Evolutionary conservation across 1,140 invertebrate species (phyloP).

Genomic region (Leucophenga varia): DNA sequence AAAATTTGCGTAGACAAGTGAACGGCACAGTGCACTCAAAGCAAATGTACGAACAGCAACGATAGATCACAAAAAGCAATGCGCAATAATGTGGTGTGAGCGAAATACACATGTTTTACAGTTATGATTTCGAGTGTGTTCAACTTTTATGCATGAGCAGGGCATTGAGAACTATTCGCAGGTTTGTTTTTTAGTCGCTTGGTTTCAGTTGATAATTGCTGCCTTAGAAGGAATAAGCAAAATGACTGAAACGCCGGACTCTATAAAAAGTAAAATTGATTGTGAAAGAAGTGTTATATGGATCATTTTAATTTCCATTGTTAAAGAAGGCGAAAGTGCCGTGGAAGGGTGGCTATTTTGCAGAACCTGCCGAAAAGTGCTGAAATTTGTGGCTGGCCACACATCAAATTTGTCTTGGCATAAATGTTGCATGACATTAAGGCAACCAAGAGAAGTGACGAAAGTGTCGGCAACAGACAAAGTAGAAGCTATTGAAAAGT

Average conservation of each 20-base stretch:
- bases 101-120: too few relatives aligned
- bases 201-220: slow-evolving; percentile 12
- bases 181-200: slow-evolving; percentile 9
- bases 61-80: too few relatives aligned
- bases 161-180: too few relatives aligned
- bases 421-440: slow-evolving; percentile 14
- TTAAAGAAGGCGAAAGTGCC: slow-evolving; percentile 19
- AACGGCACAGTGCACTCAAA: too few relatives aligned
- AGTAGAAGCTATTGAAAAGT: slow-evolving; percentile 15
- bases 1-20: too few relatives aligned
- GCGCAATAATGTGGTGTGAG: too few relatives aligned
- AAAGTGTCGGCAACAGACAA: slow-evolving; percentile 13
- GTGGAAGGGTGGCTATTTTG: slow-evolving; percentile 19
- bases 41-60: too few relatives aligned
- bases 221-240: slow-evolving; percentile 4
- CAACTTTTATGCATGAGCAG: too few relatives aligned
- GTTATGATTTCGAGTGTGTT: too few relatives aligned
- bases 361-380: slow-evolving; percentile 12
- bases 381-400: slow-evolving; percentile 13
- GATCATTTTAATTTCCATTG: slow-evolving; percentile 11
- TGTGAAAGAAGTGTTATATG: slow-evolving; percentile 13
- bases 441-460: slow-evolving; percentile 15
- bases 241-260: too few relatives aligned
- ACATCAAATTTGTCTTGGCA: slow-evolving; percentile 15
- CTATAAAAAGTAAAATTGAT: slow-evolving; percentile 14